Percentiles rank a stretch among this genome's conserved stretches.
Evolutionary conservation across 2,113 vertebrate genomes (phyloP).

Genomic region (Tragelaphus strepsiceros): DNA sequence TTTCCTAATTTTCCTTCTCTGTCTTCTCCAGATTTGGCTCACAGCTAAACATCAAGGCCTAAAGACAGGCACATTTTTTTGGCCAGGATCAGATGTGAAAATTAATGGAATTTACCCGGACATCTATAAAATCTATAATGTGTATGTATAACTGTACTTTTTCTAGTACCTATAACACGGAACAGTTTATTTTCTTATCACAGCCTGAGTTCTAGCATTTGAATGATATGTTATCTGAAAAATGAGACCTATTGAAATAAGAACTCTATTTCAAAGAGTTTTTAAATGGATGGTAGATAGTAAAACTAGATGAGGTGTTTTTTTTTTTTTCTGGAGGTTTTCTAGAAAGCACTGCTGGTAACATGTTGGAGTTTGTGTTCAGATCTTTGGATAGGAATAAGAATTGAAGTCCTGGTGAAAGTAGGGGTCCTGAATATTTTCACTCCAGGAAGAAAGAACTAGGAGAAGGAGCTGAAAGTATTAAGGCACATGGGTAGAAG

Average conservation of each 20-base stretch:
- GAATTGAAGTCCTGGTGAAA: background rate
- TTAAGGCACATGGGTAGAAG: background rate
- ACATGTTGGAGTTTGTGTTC: background rate
- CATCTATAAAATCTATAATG: constrained; percentile 83
- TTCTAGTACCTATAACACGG: background rate
- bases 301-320: background rate
- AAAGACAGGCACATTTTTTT: constrained; percentile 90
- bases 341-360: background rate
- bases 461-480: background rate
- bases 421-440: background rate
- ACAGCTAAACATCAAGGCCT: constrained; percentile 89
- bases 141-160: constrained; percentile 76
- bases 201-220: background rate
- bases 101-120: constrained; percentile 89
- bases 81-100: constrained; percentile 94
- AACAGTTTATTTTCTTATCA: background rate
- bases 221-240: background rate
- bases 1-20: constrained; percentile 9
- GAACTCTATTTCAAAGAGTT: background rate
- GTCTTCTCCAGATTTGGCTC: constrained; percentile 89
- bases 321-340: background rate
- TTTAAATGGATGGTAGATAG: background rate
- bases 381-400: background rate
- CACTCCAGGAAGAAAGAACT: background rate
- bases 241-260: background rate